Conservation (phyloP, 2,113 vertebrate species). For the Sylvilagus bachmani region DNA sequence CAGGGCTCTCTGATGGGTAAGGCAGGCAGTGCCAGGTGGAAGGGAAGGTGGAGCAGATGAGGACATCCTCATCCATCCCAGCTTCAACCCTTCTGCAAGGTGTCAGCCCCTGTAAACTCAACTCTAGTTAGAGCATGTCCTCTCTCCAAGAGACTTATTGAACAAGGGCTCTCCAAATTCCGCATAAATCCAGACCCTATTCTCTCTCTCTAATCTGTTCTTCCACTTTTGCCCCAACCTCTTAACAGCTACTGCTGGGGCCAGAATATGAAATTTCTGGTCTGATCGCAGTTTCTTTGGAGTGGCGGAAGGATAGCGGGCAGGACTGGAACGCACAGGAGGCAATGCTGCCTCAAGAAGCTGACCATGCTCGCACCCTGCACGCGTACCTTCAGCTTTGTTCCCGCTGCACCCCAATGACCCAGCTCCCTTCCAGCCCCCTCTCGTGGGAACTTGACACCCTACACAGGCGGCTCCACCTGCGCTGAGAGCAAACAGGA, state of each 20-base stretch:
- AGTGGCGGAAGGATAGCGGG: background rate
- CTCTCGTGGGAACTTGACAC: conserved; percentile 68
- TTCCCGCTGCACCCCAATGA: background rate
- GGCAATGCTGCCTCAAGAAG: background rate
- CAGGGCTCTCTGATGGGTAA: background rate
- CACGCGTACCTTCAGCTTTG: background rate
- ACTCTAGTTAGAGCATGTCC: background rate
- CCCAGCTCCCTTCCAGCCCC: background rate
- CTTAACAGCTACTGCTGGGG: background rate
- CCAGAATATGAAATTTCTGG: background rate
- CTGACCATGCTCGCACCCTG: background rate
- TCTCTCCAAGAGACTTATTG: background rate
- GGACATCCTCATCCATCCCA: background rate
- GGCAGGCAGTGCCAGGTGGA: conserved; percentile 18
- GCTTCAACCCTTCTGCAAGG: background rate
- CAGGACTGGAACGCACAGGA: background rate
- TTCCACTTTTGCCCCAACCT: background rate
- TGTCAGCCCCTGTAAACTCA: background rate
- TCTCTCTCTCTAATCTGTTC: background rate
- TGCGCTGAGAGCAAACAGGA: conserved; percentile 52
- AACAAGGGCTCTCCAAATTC: background rate
- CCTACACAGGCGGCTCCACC: conserved; percentile 21
- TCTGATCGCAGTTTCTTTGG: background rate
- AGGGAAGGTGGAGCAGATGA: background rate
- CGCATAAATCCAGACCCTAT: background rate